Evolutionary conservation across 2,113 vertebrate genomes (phyloP).

Genomic region (Smithornis capensis): DNA sequence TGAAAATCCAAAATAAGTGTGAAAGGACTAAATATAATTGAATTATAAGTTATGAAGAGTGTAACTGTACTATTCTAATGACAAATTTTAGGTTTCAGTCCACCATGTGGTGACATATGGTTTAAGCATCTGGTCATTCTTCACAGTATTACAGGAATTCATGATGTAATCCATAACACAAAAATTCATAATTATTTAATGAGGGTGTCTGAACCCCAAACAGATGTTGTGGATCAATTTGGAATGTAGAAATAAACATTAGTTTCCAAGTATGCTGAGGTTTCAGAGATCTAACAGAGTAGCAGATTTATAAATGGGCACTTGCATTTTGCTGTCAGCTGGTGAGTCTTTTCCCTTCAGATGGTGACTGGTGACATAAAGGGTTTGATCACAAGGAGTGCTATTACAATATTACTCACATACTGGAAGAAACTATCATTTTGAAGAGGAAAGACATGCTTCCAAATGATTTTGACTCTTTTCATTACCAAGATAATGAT

Average conservation of each 20-base stretch:
- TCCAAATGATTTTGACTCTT: not conserved
- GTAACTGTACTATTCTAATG: not conserved
- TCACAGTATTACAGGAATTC: not conserved
- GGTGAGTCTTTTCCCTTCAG: not conserved
- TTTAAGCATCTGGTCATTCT: conserved; percentile 15
- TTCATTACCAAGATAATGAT: not conserved
- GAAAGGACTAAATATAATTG: not conserved
- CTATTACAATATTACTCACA: not conserved
- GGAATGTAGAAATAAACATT: not conserved
- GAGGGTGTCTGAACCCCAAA: not conserved
- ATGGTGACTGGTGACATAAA: not conserved
- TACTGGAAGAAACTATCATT: not conserved
- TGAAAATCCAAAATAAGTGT: not conserved
- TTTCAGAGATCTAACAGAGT: not conserved
- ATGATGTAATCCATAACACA: not conserved
- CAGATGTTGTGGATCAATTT: not conserved
- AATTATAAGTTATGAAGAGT: not conserved
- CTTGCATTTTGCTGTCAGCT: not conserved
- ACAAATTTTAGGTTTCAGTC: not conserved
- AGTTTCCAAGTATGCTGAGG: not conserved
- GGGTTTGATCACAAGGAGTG: not conserved
- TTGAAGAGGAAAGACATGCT: not conserved
- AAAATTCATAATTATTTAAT: not conserved
- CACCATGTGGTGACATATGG: not conserved
- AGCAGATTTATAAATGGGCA: not conserved